These are phyloP conservation scores for Candoia aspera DNA, from an alignment of 2,113 vertebrate species.

Conservation along the genomic window DNA sequence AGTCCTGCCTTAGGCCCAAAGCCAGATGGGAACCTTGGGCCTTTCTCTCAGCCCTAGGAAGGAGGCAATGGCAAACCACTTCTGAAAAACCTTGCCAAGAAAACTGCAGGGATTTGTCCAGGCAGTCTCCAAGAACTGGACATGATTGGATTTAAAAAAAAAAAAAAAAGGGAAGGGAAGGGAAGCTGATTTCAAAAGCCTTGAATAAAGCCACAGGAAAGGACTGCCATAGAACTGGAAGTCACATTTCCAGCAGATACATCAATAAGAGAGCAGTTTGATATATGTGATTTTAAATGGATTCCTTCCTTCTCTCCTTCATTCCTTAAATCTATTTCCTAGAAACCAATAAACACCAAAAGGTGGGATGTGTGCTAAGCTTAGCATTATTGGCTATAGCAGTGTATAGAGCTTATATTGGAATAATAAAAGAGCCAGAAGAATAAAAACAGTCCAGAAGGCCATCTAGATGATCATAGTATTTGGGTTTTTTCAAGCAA, in stretches of 20 bases:
- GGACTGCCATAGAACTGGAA: not conserved
- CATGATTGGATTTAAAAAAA: too few relatives aligned
- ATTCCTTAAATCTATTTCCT: not conserved
- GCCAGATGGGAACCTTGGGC: too few relatives aligned
- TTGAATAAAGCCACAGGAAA: not conserved
- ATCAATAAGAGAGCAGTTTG: not conserved
- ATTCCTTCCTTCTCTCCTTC: not conserved
- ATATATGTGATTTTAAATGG: not conserved
- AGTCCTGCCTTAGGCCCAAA: too few relatives aligned
- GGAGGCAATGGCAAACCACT: too few relatives aligned
- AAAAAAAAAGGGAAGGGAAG: too few relatives aligned
- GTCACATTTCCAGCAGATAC: not conserved
- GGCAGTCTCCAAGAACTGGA: too few relatives aligned
- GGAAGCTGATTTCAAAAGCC: too few relatives aligned
- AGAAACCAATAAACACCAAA: not conserved
- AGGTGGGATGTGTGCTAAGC: not conserved
- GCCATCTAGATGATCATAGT: not conserved
- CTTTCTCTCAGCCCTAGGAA: too few relatives aligned
- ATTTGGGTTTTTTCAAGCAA: not conserved
- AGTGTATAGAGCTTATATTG: not conserved
- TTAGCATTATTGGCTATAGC: not conserved
- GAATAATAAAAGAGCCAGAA: not conserved
- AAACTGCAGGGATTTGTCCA: too few relatives aligned
- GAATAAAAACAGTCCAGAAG: not conserved
- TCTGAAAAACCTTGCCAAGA: too few relatives aligned